These are phyloP conservation scores for Drosophila pegasa DNA, from an alignment of 2,888 invertebrate genomes.

Conservation along the genomic window DNA sequence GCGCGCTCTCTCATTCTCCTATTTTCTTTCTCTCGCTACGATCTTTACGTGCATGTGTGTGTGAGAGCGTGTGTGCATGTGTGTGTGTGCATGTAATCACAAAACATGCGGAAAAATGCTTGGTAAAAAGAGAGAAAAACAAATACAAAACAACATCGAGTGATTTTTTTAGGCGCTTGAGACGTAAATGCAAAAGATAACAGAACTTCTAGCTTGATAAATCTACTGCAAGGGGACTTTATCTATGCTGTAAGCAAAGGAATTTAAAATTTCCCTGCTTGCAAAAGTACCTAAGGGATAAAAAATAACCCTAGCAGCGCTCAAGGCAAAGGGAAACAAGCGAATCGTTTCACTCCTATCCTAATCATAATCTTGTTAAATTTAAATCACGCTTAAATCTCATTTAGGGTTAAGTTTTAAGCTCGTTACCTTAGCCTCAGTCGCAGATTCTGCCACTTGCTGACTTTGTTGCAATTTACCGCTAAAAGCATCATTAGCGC, in stretches of 20 bases:
- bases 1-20: slow-evolving; percentile 12
- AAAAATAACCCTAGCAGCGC: neutral
- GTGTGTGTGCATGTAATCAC: slow-evolving; percentile 38
- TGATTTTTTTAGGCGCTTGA: slow-evolving; percentile 13
- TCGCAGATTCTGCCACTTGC: slow-evolving; percentile 13
- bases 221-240: too few relatives aligned
- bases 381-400: neutral
- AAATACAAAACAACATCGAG: slow-evolving; percentile 32
- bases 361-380: neutral
- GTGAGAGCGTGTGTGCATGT: neutral
- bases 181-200: slow-evolving; percentile 35
- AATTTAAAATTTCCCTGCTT: neutral
- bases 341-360: neutral
- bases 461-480: slow-evolving; percentile 45
- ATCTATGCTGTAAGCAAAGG: slow-evolving; percentile 12
- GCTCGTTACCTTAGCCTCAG: neutral
- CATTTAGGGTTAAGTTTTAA: neutral
- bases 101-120: slow-evolving; percentile 59
- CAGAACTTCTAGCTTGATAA: neutral
- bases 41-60: slow-evolving; percentile 28
- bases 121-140: slow-evolving; percentile 20
- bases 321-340: neutral
- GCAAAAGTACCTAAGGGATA: neutral
- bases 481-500: slow-evolving; percentile 44
- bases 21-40: slow-evolving; percentile 33